Conservation (phyloP, 92 coral and sea anemone species). For the Zoanthus gigantus region DNA sequence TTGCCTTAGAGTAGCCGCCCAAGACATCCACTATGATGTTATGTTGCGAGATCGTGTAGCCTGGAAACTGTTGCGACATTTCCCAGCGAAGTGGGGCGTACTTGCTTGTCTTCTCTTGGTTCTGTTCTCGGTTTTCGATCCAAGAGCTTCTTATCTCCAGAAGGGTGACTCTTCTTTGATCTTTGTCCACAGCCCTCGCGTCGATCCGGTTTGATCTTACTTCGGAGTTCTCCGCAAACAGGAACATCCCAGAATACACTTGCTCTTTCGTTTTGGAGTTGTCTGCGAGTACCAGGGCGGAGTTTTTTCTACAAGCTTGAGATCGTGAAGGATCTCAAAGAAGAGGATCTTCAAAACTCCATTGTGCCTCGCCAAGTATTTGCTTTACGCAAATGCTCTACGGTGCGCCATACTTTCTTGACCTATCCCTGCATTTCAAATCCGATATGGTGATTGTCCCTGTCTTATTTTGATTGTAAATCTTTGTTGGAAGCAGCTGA, state of each 20-base stretch:
- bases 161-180: too few relatives aligned
- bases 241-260: too few relatives aligned
- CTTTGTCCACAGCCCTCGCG: too few relatives aligned
- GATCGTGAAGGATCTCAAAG: background rate
- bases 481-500: background rate
- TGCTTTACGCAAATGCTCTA: background rate
- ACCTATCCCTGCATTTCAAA: background rate
- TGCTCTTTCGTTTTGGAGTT: too few relatives aligned
- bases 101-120: too few relatives aligned
- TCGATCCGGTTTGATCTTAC: background rate
- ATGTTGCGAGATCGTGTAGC: too few relatives aligned
- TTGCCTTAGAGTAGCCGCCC: too few relatives aligned
- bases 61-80: too few relatives aligned
- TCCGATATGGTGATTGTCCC: background rate
- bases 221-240: background rate
- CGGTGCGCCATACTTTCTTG: background rate
- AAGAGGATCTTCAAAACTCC: background rate
- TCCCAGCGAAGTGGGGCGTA: too few relatives aligned
- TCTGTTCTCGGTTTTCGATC: too few relatives aligned
- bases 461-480: background rate
- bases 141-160: too few relatives aligned
- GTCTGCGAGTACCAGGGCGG: background rate
- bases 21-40: too few relatives aligned
- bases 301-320: background rate
- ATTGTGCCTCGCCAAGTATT: background rate